Conservation (phyloP, 1,140 invertebrate genomes). For the Fopius arisanus region DNA sequence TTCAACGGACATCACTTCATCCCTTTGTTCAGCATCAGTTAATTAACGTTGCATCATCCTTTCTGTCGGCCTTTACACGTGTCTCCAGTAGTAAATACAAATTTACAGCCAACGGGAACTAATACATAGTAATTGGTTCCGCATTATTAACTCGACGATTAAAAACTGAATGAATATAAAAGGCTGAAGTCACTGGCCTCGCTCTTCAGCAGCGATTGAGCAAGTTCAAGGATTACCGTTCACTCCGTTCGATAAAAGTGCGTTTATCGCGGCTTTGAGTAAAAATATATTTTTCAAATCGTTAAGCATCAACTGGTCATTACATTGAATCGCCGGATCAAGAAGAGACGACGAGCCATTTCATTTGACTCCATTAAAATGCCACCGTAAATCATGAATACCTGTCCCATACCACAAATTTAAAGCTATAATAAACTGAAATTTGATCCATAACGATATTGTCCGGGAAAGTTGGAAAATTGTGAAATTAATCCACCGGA, state of each 20-base stretch:
- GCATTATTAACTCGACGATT: background rate
- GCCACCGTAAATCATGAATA: too few relatives aligned
- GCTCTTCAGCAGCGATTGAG: background rate
- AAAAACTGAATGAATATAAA: constrained; percentile 6
- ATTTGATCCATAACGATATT: too few relatives aligned
- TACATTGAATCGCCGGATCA: too few relatives aligned
- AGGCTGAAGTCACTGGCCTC: background rate
- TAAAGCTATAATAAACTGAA: too few relatives aligned
- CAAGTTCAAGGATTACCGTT: constrained; percentile 14
- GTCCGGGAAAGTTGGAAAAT: too few relatives aligned
- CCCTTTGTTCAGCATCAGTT: background rate
- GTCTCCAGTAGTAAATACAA: background rate
- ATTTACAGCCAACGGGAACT: background rate
- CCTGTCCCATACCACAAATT: too few relatives aligned
- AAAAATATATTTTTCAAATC: background rate
- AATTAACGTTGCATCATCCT: background rate
- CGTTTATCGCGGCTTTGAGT: background rate
- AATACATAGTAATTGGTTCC: constrained; percentile 3
- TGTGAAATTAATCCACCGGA: background rate
- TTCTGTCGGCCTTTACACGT: background rate
- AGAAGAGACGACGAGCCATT: too few relatives aligned
- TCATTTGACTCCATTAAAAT: too few relatives aligned
- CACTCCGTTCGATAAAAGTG: background rate
- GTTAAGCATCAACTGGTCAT: background rate
- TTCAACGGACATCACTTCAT: background rate